Evolutionary conservation across 2,888 invertebrate species (phyloP), one percentile per base, ranked within the genome.

Genomic region (Oeneis ivallda): DNA sequence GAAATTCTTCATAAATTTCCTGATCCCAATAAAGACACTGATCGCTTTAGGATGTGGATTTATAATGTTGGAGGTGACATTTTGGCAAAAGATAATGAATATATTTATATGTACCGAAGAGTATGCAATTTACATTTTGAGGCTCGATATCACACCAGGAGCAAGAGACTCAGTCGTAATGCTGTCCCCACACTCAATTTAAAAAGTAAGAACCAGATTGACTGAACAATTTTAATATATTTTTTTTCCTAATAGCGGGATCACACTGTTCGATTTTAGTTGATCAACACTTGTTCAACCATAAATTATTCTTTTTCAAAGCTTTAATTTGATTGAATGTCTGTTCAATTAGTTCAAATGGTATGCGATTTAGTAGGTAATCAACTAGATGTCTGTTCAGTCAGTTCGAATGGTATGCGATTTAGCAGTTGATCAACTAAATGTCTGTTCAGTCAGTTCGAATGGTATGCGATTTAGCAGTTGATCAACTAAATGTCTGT

Each of bases 61-160:
- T 66, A 66, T 62, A 62, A 62, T 58, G 47, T 63, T 66, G 66
- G 66, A 45, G 66, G 62, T 47, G 66, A 66, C 53, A 66, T 57
- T 39, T 32, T 63, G 54, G 63, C 17, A 34, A 37, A 37, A 39
- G 56, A 49, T 15, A 49, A 49, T 63, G 49, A 57, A 39, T 49
- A 57, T 19, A 57, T 63, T 26, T 57, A n/a, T 17, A 52, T 32
- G 4, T 32, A 52, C 32, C 26, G 52, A 13, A 52, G 32, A 52
- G 52, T 52, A 32, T 52, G 32, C 13, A 32, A 50, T 11, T 26
- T 50, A 50, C 52, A 52, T 34, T 52, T 52, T 52, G 52, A 52
- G 9, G 34, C 8, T 34, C 13, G 8, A 34, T 34, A n/a, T 8
- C 52, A 52, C n/a, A 52, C 52, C 1, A 26, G 52, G n/a, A 34